phyloP scores from a whole-genome alignment of 2,797 vertebrate species.

The Myioborus miniatus region DNA sequence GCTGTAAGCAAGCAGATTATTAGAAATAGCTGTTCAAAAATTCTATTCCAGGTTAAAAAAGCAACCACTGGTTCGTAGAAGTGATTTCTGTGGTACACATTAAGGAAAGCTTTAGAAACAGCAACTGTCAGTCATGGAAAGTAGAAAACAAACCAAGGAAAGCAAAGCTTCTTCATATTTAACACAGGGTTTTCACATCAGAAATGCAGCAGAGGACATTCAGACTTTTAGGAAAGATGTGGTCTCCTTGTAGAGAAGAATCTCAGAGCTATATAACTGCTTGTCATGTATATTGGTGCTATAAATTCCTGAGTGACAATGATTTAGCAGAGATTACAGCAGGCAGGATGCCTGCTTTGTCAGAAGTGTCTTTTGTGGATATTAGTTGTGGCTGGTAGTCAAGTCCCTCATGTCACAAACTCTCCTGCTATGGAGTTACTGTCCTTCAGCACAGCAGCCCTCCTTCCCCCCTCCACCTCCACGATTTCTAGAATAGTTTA shows the following conservation, averaged over 20 bases:
- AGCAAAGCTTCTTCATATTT: not conserved
- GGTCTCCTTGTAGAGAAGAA: not conserved
- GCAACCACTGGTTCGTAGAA: not conserved
- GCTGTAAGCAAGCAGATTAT: not conserved
- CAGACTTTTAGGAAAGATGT: not conserved
- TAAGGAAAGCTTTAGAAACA: not conserved
- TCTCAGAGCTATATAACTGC: not conserved
- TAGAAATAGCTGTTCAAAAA: not conserved
- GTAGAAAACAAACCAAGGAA: not conserved
- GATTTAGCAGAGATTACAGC: not conserved
- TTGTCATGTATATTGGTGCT: not conserved
- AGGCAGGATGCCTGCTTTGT: not conserved
- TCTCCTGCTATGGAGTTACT: not conserved
- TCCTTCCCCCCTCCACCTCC: not conserved
- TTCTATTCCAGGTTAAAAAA: not conserved
- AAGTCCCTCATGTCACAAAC: not conserved
- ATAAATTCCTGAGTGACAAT: not conserved
- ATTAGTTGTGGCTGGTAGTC: not conserved
- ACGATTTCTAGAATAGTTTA: not conserved
- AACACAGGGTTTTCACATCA: not conserved
- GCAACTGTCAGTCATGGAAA: not conserved
- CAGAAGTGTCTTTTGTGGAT: not conserved
- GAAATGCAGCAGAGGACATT: not conserved
- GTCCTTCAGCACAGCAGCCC: not conserved
- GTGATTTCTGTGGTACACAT: not conserved